Base-by-base conservation (phyloP, 1,140 invertebrate species). In the Chironomus striatipennis region DNA sequence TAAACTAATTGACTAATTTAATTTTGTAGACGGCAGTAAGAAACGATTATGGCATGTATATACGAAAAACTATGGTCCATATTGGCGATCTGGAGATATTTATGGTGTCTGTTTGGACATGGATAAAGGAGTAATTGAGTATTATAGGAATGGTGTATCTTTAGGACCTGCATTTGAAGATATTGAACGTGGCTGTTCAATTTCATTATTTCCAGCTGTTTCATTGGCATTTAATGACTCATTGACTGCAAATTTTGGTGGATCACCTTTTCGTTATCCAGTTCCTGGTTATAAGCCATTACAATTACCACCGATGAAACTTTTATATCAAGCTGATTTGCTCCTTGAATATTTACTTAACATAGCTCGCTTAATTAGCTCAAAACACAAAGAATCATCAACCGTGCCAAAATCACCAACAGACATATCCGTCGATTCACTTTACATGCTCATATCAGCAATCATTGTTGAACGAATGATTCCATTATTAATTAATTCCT, bases 1-100 rank as follows among this genome's bases (percentile, higher is more conserved):
- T 34, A 34, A 34, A 5, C 5, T 34, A 34, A 34, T 34, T 34
- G 24, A 34, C 5, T 34, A 34, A 34, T 34, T 34, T n/a, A n/a
- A n/a, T 34, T 34, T 57, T 57, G 12, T 57, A 79, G 93, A 95
- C 83, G 93, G 93, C 0, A 92, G 90, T 78, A 85, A 92, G 75
- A 83, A 93, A 2, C 85, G 90, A 75, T 91, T 91, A 78, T 95
- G 93, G 93, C 94, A 95, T 79, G 87, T 92, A 2, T 86, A 86
- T 4, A 90, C 91, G 0, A 85, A 87, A 43, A 90, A 90, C 73
- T 95, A 94, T 80, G 93, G 93, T 10, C 89, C 92, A 77, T 83
- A 87, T 15, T 94, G 92, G 92, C 82, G 92, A 74, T 87, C 88
- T 67, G 93, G 93, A 8, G 93, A 95, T 83, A 89, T 94, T 15